These are phyloP conservation scores for Hydrotaea cyrtoneurina DNA, from an alignment of 2,888 invertebrate genomes.

Conservation along the genomic window DNA sequence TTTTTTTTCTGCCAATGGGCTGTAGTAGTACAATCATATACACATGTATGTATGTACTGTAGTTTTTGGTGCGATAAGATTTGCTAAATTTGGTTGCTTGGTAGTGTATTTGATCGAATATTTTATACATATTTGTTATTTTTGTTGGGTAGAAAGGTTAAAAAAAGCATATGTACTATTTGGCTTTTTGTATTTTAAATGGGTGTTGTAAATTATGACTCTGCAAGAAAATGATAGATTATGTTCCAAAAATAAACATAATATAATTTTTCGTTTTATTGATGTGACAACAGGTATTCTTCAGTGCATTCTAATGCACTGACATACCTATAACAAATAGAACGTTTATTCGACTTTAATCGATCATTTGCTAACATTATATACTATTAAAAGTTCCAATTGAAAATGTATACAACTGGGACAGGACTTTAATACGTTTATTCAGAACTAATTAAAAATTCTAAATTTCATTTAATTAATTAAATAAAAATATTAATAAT, in stretches of 20 bases:
- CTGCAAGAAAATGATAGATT: neutral
- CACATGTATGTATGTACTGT: neutral
- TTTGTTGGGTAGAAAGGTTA: conserved; percentile 1
- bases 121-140: neutral
- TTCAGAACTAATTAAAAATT: too few species aligned
- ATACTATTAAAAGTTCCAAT: too few species aligned
- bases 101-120: neutral
- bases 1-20: neutral
- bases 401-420: too few species aligned
- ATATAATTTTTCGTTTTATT: neutral
- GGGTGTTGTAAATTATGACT: neutral
- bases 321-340: too few species aligned
- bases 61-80: neutral
- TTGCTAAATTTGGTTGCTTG: neutral
- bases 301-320: too few species aligned
- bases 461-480: too few species aligned
- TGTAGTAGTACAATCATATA: neutral
- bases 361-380: too few species aligned
- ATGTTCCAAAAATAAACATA: neutral
- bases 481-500: too few species aligned
- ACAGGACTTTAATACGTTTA: too few species aligned
- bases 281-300: too few species aligned
- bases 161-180: neutral
- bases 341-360: too few species aligned
- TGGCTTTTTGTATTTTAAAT: neutral